A percentile compares a stretch with the other conserved stretches of the same genome.
These are phyloP conservation scores for Mugil cephalus DNA, from an alignment of 2,113 vertebrate genomes.

Conservation along the genomic window DNA sequence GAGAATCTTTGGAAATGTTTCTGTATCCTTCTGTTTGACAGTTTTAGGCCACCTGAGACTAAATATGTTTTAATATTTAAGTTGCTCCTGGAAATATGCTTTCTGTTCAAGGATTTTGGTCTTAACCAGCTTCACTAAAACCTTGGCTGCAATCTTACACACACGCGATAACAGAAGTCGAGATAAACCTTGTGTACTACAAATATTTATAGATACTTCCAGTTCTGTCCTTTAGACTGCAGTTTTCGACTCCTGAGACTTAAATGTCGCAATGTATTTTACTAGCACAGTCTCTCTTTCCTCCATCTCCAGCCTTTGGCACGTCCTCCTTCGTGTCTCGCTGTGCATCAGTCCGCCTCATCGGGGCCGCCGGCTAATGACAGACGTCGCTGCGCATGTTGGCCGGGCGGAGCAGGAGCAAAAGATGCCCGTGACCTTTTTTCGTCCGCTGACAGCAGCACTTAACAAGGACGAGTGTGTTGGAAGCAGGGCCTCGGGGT, in stretches of 20 bases:
- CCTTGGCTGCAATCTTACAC: not conserved
- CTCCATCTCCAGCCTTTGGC: conserved; percentile 24
- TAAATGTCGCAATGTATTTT: not conserved
- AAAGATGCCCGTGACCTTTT: conserved; percentile 59
- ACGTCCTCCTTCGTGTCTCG: not conserved
- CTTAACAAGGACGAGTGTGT: conserved; percentile 47
- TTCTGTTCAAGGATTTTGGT: too few relatives aligned
- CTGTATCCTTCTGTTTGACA: not conserved
- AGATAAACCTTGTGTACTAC: too few relatives aligned
- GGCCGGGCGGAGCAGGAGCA: conserved; percentile 22
- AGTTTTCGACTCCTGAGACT: not conserved
- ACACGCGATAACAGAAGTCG: too few relatives aligned
- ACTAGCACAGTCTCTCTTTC: not conserved
- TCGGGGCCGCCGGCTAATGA: conserved; percentile 47
- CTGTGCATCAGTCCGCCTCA: conserved; percentile 28
- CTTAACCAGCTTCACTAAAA: not conserved
- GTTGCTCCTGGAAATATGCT: too few relatives aligned
- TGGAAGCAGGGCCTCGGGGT: conserved; percentile 36
- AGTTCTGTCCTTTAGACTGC: not conserved
- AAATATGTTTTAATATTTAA: too few relatives aligned
- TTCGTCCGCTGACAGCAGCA: conserved; percentile 62
- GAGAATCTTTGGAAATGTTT: too few relatives aligned
- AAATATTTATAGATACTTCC: too few relatives aligned
- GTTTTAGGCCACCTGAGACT: too few relatives aligned
- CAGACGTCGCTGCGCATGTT: conserved; percentile 47